These are phyloP conservation scores for Himalopsyche phryganea DNA, from an alignment of 1,140 invertebrate species.

Conservation along the genomic window DNA sequence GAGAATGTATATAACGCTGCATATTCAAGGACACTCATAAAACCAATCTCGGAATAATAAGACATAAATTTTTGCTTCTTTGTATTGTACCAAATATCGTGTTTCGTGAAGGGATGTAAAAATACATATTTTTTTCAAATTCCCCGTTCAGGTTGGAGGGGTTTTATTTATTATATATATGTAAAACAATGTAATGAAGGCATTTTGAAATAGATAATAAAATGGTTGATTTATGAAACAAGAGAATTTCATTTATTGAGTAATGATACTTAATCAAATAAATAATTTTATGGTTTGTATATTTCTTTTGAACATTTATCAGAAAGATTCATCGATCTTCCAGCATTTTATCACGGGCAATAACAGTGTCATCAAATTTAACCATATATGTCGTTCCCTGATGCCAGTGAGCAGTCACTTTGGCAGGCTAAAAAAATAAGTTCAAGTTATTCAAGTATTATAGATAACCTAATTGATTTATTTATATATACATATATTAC, in stretches of 20 bases:
- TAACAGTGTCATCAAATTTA: conserved; percentile 94
- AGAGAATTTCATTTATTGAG: not conserved
- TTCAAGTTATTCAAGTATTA: not conserved
- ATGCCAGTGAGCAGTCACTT: conserved; percentile 97
- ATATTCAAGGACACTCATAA: no score
- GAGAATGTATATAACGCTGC: no score
- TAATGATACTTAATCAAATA: not conserved
- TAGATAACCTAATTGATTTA: conserved; percentile 34
- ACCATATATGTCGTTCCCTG: conserved; percentile 99
- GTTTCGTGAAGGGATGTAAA: no score
- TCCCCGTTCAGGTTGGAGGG: no score
- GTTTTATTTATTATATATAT: no score
- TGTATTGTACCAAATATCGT: no score
- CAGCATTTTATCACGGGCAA: conserved; percentile 86
- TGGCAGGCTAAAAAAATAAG: conserved; percentile 76
- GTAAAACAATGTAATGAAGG: no score
- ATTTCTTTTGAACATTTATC: conserved; percentile 1
- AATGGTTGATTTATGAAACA: not conserved
- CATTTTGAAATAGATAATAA: not conserved
- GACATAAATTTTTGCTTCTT: no score
- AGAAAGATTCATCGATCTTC: no score
- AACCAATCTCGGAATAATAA: no score
- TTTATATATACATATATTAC: conserved; percentile 9
- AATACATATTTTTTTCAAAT: no score
- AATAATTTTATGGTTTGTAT: not conserved